Base-by-base conservation (phyloP, 2,888 invertebrate species). In the Labia minor region DNA sequence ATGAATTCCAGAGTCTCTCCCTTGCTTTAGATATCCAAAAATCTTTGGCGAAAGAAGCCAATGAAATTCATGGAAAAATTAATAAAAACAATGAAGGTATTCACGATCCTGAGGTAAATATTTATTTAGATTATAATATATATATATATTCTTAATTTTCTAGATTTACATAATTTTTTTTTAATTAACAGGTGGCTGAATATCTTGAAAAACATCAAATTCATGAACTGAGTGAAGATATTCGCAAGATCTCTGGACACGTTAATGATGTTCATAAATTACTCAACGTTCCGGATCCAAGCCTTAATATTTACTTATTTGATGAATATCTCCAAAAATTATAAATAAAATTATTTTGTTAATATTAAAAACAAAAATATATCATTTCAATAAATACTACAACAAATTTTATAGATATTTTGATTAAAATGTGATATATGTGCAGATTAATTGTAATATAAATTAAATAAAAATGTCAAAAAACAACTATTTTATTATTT, bases 151-250 rank as follows among this genome's bases (percentile, higher is more conserved):
- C 19, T 21, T 11, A 20, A 6, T 66, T 19, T 65, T 4, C 64
- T 4, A 33, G 11, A 26, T 65, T 37, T 18, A 33, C 18, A 16
- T 69, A 18, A 72, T 72, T 37, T 21, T 70, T 19, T 66, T 70
- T 66, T 65, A 21, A 68, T 65, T 67, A 66, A 14, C 75, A 86
- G 80, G 79, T 89, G 70, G 84, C 87, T 16, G 87, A 88, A 71
- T 90, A 85, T 74, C 75, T 92, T 1, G 90, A 92, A 72, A 88
- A 90, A 71, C 83, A 88, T 72, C 90, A 89, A 78, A 81, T 89
- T 67, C 84, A 85, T 73, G 78, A 84, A 68, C 89, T 91, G 65
- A 79, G 88, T 0, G 81, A 85, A 64, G 80, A 77, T 11, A 83
- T 92, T 72, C 83, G 92, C 62, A 79, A 83, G 61, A 77, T 92